phyloP scores from a whole-genome alignment of 2,888 invertebrate genomes.

The Apodemia zela region DNA sequence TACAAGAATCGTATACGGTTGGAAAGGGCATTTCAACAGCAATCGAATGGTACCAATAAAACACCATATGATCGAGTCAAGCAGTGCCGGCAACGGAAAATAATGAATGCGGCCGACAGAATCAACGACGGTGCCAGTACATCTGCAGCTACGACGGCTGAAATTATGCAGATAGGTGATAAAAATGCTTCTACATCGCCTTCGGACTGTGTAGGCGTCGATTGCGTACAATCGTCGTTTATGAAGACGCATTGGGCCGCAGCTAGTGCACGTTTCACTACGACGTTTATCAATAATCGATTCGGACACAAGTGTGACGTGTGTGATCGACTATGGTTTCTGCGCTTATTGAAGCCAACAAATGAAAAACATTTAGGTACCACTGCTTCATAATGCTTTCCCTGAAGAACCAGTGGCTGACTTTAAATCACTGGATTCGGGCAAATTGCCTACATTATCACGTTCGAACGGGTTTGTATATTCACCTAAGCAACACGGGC shows the following conservation, averaged over 20 bases:
- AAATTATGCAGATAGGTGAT: background rate
- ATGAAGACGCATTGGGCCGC: no score
- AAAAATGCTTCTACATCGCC: background rate
- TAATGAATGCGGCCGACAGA: background rate
- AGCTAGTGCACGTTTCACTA: no score
- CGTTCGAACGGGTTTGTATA: no score
- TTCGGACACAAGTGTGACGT: constrained; percentile 32
- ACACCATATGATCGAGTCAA: constrained; percentile 21
- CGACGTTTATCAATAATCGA: constrained; percentile 19
- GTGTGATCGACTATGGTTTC: constrained; percentile 33
- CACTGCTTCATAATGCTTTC: constrained; percentile 26
- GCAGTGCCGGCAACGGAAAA: constrained; percentile 21
- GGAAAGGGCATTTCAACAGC: constrained; percentile 25
- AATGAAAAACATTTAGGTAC: no score
- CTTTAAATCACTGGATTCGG: constrained; percentile 21
- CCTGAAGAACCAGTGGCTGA: constrained; percentile 20
- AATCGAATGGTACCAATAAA: constrained; percentile 22
- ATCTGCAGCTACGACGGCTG: background rate
- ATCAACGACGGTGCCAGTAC: background rate
- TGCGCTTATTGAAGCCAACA: no score
- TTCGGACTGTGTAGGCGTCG: background rate
- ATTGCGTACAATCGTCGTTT: no score
- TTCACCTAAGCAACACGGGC: constrained; percentile 8
- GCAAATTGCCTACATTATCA: constrained; percentile 26
- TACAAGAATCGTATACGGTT: constrained; percentile 26